A percentile compares a stretch with the other conserved stretches of the same genome.
phyloP scores from a whole-genome alignment of 2,113 vertebrate species.

The Rattus rattus region DNA sequence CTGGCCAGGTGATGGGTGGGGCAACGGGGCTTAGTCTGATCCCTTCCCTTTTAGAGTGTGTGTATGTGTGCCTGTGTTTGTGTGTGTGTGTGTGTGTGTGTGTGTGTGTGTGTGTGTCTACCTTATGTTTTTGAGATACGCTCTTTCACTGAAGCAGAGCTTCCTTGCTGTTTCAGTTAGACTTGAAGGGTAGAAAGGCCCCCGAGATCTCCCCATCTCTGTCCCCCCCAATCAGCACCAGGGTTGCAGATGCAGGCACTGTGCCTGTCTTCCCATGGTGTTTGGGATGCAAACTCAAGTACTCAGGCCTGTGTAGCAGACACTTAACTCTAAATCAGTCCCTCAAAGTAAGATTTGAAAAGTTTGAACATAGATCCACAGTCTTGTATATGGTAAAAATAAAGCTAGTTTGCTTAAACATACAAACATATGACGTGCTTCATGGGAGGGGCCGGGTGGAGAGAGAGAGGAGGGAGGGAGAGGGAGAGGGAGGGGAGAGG shows the following conservation, averaged over 20 bases:
- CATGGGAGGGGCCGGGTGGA: fast-evolving
- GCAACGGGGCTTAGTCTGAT: background rate
- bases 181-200: background rate
- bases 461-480: no score
- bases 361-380: background rate
- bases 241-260: background rate
- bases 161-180: background rate
- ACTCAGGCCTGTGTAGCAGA: background rate
- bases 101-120: background rate
- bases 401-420: background rate
- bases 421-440: background rate
- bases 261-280: background rate
- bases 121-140: background rate
- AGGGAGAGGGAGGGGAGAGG: no score
- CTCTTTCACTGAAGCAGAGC: background rate
- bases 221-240: background rate
- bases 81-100: background rate
- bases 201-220: background rate
- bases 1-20: background rate
- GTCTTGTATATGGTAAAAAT: background rate
- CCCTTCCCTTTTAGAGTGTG: background rate
- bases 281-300: background rate
- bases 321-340: background rate
- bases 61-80: background rate
- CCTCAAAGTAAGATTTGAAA: background rate